Base-by-base conservation (phyloP, 2,888 invertebrate species). In the Linnaemya vulpina region DNA sequence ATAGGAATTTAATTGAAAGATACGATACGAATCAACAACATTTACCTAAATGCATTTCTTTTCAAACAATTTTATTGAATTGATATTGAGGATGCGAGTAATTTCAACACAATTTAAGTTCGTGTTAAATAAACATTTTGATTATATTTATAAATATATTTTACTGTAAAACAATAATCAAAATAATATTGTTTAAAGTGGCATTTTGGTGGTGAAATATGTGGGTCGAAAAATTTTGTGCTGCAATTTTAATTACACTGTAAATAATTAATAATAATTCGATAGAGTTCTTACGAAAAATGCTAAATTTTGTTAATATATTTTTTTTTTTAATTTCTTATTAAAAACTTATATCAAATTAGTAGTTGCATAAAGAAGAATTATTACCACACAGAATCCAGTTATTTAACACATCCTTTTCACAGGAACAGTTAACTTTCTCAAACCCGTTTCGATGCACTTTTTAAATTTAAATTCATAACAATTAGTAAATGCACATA, bases 1-100 rank as follows among this genome's bases (percentile, higher is more conserved):
- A 77, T 71, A 43, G 67, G 22, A 76, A 76, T 82, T 76, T 82
- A 82, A 82, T 82, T 82, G 75, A 76, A 81, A 81, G 68, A 51
- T 68, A 43, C 67, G 40, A 74, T 80, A 43, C 30, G 25, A 51
- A 67, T 80, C 67, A 60, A 74, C 38, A 60, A 49, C 20, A 4
- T 40, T 51, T 15, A 73, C 20, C 20, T 40, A 25, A 65, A n/a
- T 53, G 30, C 11, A 30, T 62, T 43, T 43, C 30, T 63, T 67
- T 73, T 73, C 40, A 5, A 25, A 62, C 25, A 53, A 55, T 63
- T 74, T 17, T 22, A 74, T 80, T 74, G 58, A 67, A 67, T 65
- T 73, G 38, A 79, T 80, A 51, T 74, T 68, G 74, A 49, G 40
- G 40, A 43, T 51, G 30, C 3, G 3, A 30, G 30, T 30, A 74